phyloP scores from a whole-genome alignment of 2,113 vertebrate species.

The Macroglossus sobrinus region DNA sequence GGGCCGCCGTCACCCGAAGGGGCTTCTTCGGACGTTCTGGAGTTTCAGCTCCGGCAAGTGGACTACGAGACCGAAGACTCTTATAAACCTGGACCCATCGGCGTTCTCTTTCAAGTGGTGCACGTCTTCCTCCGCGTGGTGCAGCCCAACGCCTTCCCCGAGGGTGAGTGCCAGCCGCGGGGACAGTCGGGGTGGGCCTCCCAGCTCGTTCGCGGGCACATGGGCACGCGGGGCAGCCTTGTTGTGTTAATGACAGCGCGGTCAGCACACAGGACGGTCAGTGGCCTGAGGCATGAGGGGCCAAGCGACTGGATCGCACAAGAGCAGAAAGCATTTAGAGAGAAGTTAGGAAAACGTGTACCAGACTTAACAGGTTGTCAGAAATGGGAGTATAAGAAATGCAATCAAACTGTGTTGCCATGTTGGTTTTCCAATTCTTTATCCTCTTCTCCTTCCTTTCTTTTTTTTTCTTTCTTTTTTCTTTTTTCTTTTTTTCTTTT shows the following conservation, averaged over 20 bases:
- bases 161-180: conserved; percentile 84
- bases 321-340: not conserved
- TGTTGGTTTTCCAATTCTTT: not conserved
- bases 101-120: conserved; percentile 90
- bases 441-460: not conserved
- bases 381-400: not conserved
- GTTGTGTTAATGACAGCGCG: not conserved
- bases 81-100: conserved; percentile 89
- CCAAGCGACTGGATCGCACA: not conserved
- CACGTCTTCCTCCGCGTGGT: conserved; percentile 88
- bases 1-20: conserved; percentile 73
- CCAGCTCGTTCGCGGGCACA: rapidly evolving
- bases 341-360: not conserved
- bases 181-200: not conserved
- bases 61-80: conserved; percentile 90
- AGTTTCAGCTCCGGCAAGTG: conserved; percentile 89
- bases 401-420: not conserved
- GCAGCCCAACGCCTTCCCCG: conserved; percentile 92
- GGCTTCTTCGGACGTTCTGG: conserved; percentile 79
- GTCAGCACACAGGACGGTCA: rapidly evolving
- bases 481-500: not conserved
- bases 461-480: not conserved
- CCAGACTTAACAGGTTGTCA: not conserved
- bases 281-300: not conserved
- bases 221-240: too few relatives aligned